Percentiles rank a stretch among this genome's conserved stretches.
phyloP scores from a whole-genome alignment of 2,888 invertebrate genomes.

The Drosophila siamana region DNA sequence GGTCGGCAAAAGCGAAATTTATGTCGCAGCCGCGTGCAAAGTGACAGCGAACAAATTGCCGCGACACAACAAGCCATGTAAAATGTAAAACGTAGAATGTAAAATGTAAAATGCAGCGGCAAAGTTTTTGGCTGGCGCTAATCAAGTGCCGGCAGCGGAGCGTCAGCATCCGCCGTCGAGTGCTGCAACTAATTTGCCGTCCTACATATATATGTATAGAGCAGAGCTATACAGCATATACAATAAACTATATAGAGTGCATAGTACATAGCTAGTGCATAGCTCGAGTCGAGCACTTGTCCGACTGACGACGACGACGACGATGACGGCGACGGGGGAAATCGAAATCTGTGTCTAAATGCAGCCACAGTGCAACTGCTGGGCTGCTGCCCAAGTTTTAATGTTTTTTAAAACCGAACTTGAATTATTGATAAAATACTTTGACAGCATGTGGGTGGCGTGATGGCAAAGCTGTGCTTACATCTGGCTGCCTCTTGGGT shows the following conservation, averaged over 20 bases:
- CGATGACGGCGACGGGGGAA: constrained; percentile 8
- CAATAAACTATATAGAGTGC: not conserved
- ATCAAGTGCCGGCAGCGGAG: constrained; percentile 49
- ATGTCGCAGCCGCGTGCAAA: constrained; percentile 79
- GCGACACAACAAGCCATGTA: constrained; percentile 63
- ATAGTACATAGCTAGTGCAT: too few relatives aligned
- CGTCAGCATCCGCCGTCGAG: constrained; percentile 16
- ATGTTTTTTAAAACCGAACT: constrained; percentile 51
- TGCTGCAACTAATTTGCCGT: constrained; percentile 21
- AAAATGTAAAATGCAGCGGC: constrained; percentile 24
- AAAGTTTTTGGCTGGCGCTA: constrained; percentile 53
- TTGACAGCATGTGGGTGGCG: constrained; percentile 41
- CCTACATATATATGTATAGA: not conserved
- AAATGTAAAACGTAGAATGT: constrained; percentile 36
- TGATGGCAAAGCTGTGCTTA: not conserved
- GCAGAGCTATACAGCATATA: not conserved
- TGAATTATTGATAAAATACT: constrained; percentile 72
- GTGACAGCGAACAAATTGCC: constrained; percentile 78
- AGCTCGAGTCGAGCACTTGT: not conserved
- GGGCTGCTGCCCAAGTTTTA: constrained; percentile 42
- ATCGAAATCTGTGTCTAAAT: constrained; percentile 42
- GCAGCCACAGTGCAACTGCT: constrained; percentile 25
- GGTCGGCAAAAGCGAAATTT: constrained; percentile 78
- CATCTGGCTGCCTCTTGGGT: constrained; percentile 13
- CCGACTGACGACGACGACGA: too few relatives aligned